Conservation (phyloP, 2,888 invertebrate species). For the Trachelus stipa region DNA sequence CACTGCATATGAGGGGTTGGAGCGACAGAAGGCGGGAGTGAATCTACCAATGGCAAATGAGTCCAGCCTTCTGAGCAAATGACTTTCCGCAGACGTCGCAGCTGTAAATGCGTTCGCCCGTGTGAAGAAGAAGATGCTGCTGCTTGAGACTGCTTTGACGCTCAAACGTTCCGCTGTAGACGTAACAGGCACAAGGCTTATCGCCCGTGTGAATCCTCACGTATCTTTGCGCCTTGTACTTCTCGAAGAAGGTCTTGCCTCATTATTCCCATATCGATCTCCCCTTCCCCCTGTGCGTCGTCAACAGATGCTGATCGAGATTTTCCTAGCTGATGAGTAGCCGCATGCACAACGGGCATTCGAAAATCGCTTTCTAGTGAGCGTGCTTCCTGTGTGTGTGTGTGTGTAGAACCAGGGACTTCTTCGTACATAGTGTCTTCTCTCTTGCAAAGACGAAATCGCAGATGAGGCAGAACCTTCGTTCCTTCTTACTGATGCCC, state of each 20-base stretch:
- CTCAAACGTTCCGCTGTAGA: constrained; percentile 39
- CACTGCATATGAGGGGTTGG: constrained; percentile 40
- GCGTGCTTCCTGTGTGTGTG: constrained; percentile 38
- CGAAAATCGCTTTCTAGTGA: constrained; percentile 39
- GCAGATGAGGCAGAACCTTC: background rate
- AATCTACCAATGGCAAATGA: constrained; percentile 46
- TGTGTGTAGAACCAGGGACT: constrained; percentile 37
- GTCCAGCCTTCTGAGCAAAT: constrained; percentile 40
- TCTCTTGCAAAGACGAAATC: background rate
- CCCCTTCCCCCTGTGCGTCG: constrained; percentile 31
- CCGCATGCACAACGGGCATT: constrained; percentile 32
- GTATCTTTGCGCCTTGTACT: constrained; percentile 39
- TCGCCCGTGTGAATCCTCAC: constrained; percentile 43
- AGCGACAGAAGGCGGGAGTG: constrained; percentile 41
- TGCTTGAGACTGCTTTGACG: constrained; percentile 36
- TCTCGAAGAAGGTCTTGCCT: constrained; percentile 43
- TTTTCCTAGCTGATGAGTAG: constrained; percentile 36
- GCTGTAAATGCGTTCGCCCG: constrained; percentile 24
- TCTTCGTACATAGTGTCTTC: constrained; percentile 33
- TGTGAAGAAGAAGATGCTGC: constrained; percentile 42
- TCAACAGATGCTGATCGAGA: constrained; percentile 22
- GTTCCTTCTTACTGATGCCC: background rate
- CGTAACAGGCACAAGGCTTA: constrained; percentile 40
- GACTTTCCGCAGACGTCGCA: constrained; percentile 18
- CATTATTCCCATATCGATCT: constrained; percentile 43